phyloP scores from a whole-genome alignment of 2,797 vertebrate genomes.

The Psittacula derbiana region DNA sequence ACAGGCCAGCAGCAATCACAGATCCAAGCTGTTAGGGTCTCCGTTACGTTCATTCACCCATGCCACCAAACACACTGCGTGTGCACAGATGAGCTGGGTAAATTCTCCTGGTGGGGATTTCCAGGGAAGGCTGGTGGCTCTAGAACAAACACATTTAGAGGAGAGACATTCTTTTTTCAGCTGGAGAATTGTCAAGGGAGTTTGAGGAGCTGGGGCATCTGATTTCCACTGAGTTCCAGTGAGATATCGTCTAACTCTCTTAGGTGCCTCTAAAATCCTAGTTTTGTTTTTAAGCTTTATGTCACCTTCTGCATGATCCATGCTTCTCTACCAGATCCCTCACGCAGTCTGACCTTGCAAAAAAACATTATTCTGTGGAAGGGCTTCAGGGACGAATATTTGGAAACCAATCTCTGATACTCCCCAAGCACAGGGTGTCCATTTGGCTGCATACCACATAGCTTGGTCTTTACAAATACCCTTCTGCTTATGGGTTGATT shows the following conservation, averaged over 20 bases:
- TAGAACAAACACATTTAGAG: neutral
- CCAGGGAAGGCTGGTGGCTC: neutral
- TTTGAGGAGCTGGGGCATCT: neutral
- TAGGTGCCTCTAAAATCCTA: neutral
- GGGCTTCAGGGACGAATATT: constrained; percentile 8
- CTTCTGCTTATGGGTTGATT: neutral
- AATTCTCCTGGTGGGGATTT: neutral
- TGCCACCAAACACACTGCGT: rapidly evolving
- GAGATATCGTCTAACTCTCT: neutral
- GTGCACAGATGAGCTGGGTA: neutral
- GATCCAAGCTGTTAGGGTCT: neutral
- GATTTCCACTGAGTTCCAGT: neutral
- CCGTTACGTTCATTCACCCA: neutral
- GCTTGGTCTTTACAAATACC: neutral
- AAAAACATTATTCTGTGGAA: neutral
- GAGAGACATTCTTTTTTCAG: neutral
- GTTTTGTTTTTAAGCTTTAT: neutral
- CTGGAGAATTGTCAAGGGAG: rapidly evolving
- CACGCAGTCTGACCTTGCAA: neutral
- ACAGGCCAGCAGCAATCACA: rapidly evolving
- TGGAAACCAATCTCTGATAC: neutral
- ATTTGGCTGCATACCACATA: neutral
- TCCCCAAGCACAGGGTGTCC: constrained; percentile 4
- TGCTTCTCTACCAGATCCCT: neutral
- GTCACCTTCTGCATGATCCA: neutral